Conservation (phyloP, 2,888 invertebrate species). For the Sisyra nigra region DNA sequence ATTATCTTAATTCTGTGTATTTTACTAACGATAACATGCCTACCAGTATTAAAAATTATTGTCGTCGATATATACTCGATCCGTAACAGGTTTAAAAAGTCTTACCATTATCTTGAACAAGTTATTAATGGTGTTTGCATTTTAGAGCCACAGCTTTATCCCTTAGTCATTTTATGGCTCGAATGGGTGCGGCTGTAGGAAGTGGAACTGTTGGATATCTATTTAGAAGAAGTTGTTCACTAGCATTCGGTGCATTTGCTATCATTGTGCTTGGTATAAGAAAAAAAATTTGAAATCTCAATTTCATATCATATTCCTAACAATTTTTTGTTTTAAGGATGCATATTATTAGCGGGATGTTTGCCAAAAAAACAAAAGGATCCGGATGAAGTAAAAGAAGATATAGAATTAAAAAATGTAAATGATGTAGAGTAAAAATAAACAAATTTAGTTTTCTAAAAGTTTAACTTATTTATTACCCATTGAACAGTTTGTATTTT, state of each 20-base stretch:
- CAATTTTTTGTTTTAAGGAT: neutral
- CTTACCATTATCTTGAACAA: no score
- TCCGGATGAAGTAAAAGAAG: no score
- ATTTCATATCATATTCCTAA: no score
- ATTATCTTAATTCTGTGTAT: neutral
- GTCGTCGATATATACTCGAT: neutral
- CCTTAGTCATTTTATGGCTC: no score
- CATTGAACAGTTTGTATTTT: slow-evolving; percentile 66
- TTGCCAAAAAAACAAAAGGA: neutral
- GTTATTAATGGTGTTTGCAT: no score
- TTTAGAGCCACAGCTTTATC: no score
- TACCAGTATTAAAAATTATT: slow-evolving; percentile 1
- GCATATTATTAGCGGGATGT: neutral
- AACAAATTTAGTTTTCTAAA: neutral
- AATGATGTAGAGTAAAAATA: neutral
- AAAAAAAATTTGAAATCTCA: no score
- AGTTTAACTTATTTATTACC: slow-evolving; percentile 12
- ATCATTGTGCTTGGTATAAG: no score
- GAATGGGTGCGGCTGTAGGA: no score
- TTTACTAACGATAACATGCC: neutral
- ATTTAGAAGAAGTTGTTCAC: no score
- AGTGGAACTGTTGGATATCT: no score
- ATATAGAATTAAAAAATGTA: neutral
- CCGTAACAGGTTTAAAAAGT: neutral
- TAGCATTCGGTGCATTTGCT: no score